A percentile compares a stretch with the other conserved stretches of the same genome.
These are phyloP conservation scores for Labroides dimidiatus DNA, from an alignment of 2,797 vertebrate genomes.

Conservation along the genomic window DNA sequence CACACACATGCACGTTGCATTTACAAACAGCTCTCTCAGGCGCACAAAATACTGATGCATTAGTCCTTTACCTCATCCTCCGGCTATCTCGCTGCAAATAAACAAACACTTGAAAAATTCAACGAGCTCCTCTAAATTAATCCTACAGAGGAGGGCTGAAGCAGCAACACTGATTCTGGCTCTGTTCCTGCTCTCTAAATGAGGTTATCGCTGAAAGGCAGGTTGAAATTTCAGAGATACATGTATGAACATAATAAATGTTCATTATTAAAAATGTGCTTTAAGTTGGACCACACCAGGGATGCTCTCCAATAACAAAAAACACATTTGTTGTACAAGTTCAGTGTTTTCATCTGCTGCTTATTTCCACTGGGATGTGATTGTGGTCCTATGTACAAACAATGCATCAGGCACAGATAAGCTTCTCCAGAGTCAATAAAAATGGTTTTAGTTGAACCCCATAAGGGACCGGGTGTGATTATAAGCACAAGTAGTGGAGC, in stretches of 20 bases:
- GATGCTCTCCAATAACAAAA: slow-evolving; percentile 47
- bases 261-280: slow-evolving; percentile 53
- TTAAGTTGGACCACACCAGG: slow-evolving; percentile 29
- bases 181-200: slow-evolving; percentile 40
- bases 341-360: slow-evolving; percentile 49
- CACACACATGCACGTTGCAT: slow-evolving; percentile 19
- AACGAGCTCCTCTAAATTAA: slow-evolving; percentile 74
- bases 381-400: slow-evolving; percentile 63
- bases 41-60: slow-evolving; percentile 32
- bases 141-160: slow-evolving; percentile 46
- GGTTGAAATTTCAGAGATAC: slow-evolving; percentile 32
- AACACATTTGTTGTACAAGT: slow-evolving; percentile 39
- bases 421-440: slow-evolving; percentile 79
- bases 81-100: slow-evolving; percentile 68
- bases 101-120: slow-evolving; percentile 77
- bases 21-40: slow-evolving; percentile 20
- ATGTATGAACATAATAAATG: slow-evolving; percentile 42
- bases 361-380: slow-evolving; percentile 70
- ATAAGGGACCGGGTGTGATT: slow-evolving; percentile 68
- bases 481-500: slow-evolving; percentile 65
- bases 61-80: slow-evolving; percentile 61
- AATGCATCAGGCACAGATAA: slow-evolving; percentile 68
- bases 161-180: slow-evolving; percentile 22
- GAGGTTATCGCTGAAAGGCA: slow-evolving; percentile 21
- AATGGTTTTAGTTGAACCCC: slow-evolving; percentile 72